Conservation (phyloP, 2,113 vertebrate genomes). For the Sprattus sprattus region DNA sequence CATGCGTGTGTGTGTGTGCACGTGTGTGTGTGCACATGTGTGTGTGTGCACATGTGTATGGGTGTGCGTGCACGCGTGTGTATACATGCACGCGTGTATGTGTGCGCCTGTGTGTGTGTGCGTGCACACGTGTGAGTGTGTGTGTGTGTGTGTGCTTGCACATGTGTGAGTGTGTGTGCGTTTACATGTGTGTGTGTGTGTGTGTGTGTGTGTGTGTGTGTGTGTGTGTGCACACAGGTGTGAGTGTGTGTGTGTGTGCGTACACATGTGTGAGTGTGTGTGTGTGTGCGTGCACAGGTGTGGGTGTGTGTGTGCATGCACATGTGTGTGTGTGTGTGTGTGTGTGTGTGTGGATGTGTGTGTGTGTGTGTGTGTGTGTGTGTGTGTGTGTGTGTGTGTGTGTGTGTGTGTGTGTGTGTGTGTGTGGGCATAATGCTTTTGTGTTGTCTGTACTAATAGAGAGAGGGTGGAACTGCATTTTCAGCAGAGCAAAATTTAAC, state of each 20-base stretch:
- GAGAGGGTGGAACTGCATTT: not conserved
- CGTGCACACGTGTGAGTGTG: not conserved
- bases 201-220: not conserved
- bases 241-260: too few species aligned
- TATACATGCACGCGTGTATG: not conserved
- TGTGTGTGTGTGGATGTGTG: too few species aligned
- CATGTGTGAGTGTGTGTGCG: not conserved
- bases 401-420: too few species aligned
- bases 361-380: too few species aligned
- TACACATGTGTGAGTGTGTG: too few species aligned
- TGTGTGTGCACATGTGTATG: not conserved
- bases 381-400: too few species aligned
- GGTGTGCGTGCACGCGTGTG: not conserved
- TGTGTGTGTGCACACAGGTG: too few species aligned
- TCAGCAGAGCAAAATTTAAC: not conserved
- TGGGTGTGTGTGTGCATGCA: too few species aligned
- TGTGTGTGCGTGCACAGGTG: too few species aligned
- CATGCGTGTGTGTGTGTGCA: too few species aligned
- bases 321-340: too few species aligned
- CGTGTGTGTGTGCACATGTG: not conserved
- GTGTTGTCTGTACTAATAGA: not conserved
- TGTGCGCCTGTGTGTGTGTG: not conserved
- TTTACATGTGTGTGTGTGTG: not conserved
- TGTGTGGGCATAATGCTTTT: not conserved
- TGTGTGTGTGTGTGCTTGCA: not conserved